A percentile compares a stretch with the other conserved stretches of the same genome.
phyloP scores from a whole-genome alignment of 2,113 vertebrate genomes.

The Chionis minor region DNA sequence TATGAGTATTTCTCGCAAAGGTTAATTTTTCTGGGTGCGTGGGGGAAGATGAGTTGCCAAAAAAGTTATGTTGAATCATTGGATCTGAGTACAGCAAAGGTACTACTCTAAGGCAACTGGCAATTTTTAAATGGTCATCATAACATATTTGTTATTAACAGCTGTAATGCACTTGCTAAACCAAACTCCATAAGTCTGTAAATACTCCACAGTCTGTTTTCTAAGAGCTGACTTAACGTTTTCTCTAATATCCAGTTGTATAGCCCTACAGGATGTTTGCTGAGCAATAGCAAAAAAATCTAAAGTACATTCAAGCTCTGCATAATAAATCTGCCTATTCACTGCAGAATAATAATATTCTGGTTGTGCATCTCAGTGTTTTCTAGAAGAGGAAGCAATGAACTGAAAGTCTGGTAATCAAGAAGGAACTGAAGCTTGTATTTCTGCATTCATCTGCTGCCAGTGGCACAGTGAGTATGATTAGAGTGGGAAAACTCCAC shows the following conservation, averaged over 20 bases:
- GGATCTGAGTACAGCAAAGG: background rate
- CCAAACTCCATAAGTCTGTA: background rate
- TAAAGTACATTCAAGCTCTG: background rate
- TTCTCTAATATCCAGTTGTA: background rate
- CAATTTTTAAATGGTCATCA: background rate
- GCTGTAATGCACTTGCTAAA: background rate
- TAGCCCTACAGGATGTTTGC: conserved; percentile 14
- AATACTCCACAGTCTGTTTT: background rate
- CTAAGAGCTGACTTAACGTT: conserved; percentile 27
- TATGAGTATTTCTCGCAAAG: background rate
- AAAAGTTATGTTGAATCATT: background rate
- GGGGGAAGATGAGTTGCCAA: background rate
- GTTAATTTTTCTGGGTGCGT: background rate
- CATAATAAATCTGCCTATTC: conserved; percentile 44
- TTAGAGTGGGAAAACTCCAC: background rate
- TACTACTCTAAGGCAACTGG: background rate
- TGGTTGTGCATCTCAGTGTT: background rate
- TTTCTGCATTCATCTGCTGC: conserved; percentile 13
- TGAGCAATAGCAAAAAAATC: conserved; percentile 19
- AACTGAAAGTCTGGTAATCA: conserved; percentile 37
- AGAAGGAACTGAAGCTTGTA: conserved; percentile 24
- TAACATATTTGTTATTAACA: background rate
- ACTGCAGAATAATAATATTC: conserved; percentile 13
- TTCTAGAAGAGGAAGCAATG: conserved; percentile 29
- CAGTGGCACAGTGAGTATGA: background rate